Base-by-base conservation (phyloP, 2,888 invertebrate species). In the Microctonus brassicae region DNA sequence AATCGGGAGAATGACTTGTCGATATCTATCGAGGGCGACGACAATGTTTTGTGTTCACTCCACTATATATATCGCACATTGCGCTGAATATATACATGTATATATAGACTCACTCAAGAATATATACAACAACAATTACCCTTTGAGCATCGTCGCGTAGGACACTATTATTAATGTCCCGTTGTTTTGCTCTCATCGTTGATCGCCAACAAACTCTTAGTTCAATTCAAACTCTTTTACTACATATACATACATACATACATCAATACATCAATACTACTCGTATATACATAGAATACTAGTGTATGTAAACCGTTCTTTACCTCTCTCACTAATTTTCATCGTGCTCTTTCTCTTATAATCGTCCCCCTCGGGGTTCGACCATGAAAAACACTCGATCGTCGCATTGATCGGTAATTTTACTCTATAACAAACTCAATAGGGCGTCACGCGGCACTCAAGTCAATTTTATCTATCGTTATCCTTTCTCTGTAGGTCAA, bases 151-250 rank as follows among this genome's bases (percentile, higher is more conserved):
- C 47, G 17, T 47, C 47, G 47, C 29, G 57, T 66, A 66, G 66
- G 71, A 66, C 58, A 58, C 65, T 71, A 53, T 72, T 70, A 70
- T 73, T 73, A 73, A 73, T 73, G 73, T 70, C 73, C 73, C 73
- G 73, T 73, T 73, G 73, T 73, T 55, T 66, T 58, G 39, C 34
- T 62, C 42, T 29, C 66, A 61, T 69, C 61, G 47, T 39, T n/a
- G n/a, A n/a, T 17, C 58, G 58, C 17, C 58, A 58, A 58, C 33
- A 58, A 47, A 47, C 47, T 47, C 47, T 17, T 47, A 17, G 47
- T 47, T 47, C 47, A 47, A 47, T 47, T 47, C 47, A n/a, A n/a
- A 7, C 9, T 17, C 17, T 17, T 47, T 17, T 47, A 47, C 17
- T 47, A 47, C 47, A 17, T 47, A 47, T 47, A 47, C 47, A n/a